phyloP scores from a whole-genome alignment of 2,888 invertebrate genomes.

The Pyrrhia umbra region DNA sequence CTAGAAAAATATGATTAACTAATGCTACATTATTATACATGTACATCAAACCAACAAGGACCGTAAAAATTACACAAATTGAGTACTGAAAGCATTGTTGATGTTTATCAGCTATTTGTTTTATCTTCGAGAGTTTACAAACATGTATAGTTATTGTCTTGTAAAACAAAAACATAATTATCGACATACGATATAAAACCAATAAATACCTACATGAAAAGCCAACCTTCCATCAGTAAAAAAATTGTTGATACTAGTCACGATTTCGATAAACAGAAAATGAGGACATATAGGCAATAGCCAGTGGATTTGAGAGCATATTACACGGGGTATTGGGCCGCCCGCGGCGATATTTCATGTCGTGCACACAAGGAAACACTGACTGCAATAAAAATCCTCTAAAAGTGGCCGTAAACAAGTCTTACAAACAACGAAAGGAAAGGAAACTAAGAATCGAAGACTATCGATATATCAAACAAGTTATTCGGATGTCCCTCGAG shows the following conservation, averaged over 20 bases:
- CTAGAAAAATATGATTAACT: too few species aligned
- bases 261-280: constrained; percentile 82
- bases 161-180: constrained; percentile 44
- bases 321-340: constrained; percentile 70
- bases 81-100: too few species aligned
- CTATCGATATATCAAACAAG: constrained; percentile 60
- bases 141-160: constrained; percentile 32
- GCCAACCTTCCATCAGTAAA: constrained; percentile 50
- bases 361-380: constrained; percentile 66
- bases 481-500: constrained; percentile 32
- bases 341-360: constrained; percentile 75
- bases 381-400: constrained; percentile 73
- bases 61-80: neutral
- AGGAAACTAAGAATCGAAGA: constrained; percentile 49
- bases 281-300: constrained; percentile 73
- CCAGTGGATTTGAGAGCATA: constrained; percentile 73
- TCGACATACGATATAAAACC: constrained; percentile 61
- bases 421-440: constrained; percentile 57
- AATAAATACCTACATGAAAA: constrained; percentile 64
- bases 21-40: too few species aligned
- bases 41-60: neutral
- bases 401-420: constrained; percentile 72
- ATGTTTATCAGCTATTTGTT: neutral
- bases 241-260: constrained; percentile 77
- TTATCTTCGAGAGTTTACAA: neutral